Evolutionary conservation across 1,140 invertebrate species (phyloP).

Genomic region (Cataglyphis hispanica): DNA sequence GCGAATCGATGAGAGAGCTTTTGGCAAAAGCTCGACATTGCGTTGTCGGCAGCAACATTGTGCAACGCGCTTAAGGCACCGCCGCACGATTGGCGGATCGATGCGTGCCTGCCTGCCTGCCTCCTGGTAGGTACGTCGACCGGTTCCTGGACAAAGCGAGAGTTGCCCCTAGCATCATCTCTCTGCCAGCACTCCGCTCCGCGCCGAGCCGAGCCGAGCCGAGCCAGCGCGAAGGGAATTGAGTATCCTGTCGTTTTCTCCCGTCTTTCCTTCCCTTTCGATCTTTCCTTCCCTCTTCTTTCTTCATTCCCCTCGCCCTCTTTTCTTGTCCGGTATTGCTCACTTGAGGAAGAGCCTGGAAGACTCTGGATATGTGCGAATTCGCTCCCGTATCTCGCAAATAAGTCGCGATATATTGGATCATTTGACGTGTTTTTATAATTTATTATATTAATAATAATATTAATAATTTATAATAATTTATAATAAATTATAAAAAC

Average conservation of each 20-base stretch:
- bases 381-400: constrained; percentile 21
- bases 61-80: constrained; percentile 42
- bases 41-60: constrained; percentile 26
- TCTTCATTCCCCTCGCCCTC: neutral
- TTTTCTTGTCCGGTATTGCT: constrained; percentile 63
- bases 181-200: constrained; percentile 47
- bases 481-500: too few relatives aligned
- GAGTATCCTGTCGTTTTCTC: constrained; percentile 73
- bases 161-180: constrained; percentile 71
- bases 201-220: constrained; percentile 12
- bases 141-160: constrained; percentile 77
- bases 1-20: neutral
- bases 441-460: too few relatives aligned
- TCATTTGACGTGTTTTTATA: neutral
- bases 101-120: constrained; percentile 67
- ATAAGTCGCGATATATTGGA: neutral
- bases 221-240: constrained; percentile 61
- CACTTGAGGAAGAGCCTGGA: constrained; percentile 58
- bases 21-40: constrained; percentile 19
- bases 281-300: constrained; percentile 2
- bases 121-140: constrained; percentile 75
- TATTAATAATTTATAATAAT: too few relatives aligned
- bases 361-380: constrained; percentile 29
- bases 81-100: constrained; percentile 72
- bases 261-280: constrained; percentile 22